Evolutionary conservation across 2,888 invertebrate genomes (phyloP).

Genomic region (Hermaeophaga mercurialis): DNA sequence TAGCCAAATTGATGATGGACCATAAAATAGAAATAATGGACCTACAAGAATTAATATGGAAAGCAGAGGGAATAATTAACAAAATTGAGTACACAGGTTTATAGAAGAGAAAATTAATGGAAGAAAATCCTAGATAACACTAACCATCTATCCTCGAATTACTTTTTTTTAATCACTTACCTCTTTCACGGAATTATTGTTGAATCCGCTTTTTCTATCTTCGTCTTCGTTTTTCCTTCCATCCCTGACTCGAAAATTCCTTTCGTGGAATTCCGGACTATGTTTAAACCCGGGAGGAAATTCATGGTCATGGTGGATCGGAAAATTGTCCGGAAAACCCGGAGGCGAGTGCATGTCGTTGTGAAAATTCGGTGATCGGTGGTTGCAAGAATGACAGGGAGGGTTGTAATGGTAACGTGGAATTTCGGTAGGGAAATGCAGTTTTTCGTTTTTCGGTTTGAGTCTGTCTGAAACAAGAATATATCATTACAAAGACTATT

Average conservation of each 20-base stretch:
- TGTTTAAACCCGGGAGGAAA: slow-evolving; percentile 22
- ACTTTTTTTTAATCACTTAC: not conserved
- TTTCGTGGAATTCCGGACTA: slow-evolving; percentile 9
- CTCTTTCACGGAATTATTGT: not conserved
- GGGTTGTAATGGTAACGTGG: slow-evolving; percentile 1
- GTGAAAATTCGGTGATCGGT: not conserved
- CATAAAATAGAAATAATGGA: too few relatives aligned
- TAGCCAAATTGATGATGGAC: too few relatives aligned
- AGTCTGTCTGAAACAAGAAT: slow-evolving; percentile 8
- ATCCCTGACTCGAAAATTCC: not conserved
- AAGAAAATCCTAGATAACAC: too few relatives aligned
- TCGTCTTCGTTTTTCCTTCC: not conserved
- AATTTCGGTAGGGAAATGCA: slow-evolving; percentile 25
- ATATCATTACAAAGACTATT: too few relatives aligned
- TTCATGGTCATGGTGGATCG: slow-evolving; percentile 3
- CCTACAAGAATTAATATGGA: too few relatives aligned
- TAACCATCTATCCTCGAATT: too few relatives aligned
- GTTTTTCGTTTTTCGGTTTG: slow-evolving; percentile 4
- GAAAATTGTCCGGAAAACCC: slow-evolving; percentile 12
- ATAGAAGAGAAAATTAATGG: too few relatives aligned
- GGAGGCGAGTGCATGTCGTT: slow-evolving; percentile 13
- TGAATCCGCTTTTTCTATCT: not conserved
- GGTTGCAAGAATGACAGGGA: not conserved
- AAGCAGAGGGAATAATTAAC: too few relatives aligned
- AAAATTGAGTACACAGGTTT: too few relatives aligned